These are phyloP conservation scores for Molanna angustata DNA, from an alignment of 2,888 invertebrate species.

Conservation along the genomic window DNA sequence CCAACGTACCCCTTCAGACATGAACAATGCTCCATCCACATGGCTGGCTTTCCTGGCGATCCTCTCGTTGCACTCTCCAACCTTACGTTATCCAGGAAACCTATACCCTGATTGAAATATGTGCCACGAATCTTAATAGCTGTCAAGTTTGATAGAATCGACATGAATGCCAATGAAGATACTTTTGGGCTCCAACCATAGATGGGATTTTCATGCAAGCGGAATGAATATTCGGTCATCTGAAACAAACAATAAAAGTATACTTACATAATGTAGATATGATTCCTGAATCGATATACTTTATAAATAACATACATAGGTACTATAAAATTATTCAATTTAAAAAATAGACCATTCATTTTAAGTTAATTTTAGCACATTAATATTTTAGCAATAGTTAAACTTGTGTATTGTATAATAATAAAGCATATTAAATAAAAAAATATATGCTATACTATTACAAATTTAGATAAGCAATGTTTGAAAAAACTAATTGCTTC, in stretches of 20 bases:
- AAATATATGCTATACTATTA: too few species aligned
- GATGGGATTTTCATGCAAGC: slow-evolving; percentile 86
- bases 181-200: slow-evolving; percentile 95
- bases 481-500: too few species aligned
- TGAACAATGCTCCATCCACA: slow-evolving; percentile 93
- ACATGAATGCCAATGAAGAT: slow-evolving; percentile 84
- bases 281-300: background rate
- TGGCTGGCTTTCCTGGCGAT: slow-evolving; percentile 70
- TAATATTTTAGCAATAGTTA: too few species aligned
- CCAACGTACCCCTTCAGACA: slow-evolving; percentile 88
- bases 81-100: slow-evolving; percentile 86
- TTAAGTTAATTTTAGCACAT: too few species aligned
- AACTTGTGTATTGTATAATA: too few species aligned
- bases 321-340: too few species aligned
- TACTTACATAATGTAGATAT: background rate
- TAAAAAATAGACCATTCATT: too few species aligned
- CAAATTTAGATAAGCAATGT: too few species aligned
- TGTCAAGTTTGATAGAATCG: slow-evolving; percentile 89
- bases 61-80: slow-evolving; percentile 86
- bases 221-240: slow-evolving; percentile 78
- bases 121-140: slow-evolving; percentile 92
- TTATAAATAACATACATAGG: background rate
- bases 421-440: too few species aligned
- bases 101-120: slow-evolving; percentile 79
- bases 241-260: slow-evolving; percentile 37